Base-by-base conservation (phyloP, 2,797 vertebrate genomes). In the Tolypeutes matacus region DNA sequence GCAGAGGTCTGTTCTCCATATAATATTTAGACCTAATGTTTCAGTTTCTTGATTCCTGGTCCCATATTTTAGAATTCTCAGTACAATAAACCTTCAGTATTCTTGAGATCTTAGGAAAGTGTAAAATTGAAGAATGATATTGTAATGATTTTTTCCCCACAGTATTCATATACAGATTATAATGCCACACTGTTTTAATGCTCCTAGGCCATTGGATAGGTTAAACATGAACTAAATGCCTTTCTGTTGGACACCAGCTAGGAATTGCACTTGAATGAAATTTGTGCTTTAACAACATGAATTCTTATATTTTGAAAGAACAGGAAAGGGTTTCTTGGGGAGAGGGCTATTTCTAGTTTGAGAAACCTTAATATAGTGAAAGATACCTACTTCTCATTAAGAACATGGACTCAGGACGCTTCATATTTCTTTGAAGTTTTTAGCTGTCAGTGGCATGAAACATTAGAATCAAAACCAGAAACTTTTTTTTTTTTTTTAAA, bases 341-440 rank as follows among this genome's bases (percentile, higher is more conserved):
- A n/a, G 42, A 11, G 15, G 17, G 23, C 42, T 76, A 31, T 76
- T 92, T 96, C 69, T 94, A 87, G 83, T 62, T 75, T 64, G 62
- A 91, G 69, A 94, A 86, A 73, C 70, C 23, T 80, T 93, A 64
- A 76, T 84, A 56, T 46, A 60, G 70, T 95, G 27, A 84, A 95
- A 39, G 46, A 62, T 73, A 73, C 25, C 31, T 77, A 0, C 77
- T 12, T 86, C 27, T 85, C 23, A 39, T 83, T 70, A 94, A 89
- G 78, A 73, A 75, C 11, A 36, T 89, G 53, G 27, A 49, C 31
- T 29, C 8, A 18, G 29, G 8, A 84, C 62, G 25, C 42, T 93
- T 94, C 31, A 17, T 81, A 56, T 89, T 89, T 95, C 81, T 89
- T 89, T 85, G 12, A 29, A 75, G 13, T 87, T 95, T 76, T 87